Evolutionary conservation across 2,113 vertebrate genomes (phyloP), one percentile per base, ranked within the genome.

Genomic region (Hirundichthys speculiger): DNA sequence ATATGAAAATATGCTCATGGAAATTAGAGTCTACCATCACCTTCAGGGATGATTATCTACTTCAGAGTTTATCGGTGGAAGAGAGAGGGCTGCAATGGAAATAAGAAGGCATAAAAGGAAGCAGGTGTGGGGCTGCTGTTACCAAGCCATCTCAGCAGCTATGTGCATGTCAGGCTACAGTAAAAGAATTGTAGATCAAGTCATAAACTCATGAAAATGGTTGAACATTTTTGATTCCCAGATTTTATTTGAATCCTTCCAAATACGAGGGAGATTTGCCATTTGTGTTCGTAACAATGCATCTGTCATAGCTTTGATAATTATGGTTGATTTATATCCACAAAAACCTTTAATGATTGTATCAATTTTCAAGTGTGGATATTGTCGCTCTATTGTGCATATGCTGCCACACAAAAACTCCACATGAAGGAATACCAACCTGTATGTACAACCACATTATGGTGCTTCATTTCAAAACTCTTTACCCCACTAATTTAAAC

Each of bases 1-100:
- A 84, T 83, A 85, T 86, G 64, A 88, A 86, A 83, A 90, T 77
- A 80, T 66, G 79, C 77, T 66, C 53, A 68, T 53, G 14, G 71
- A 80, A 87, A 87, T 86, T 76, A 86, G 73, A 79, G 74, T 69
- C 70, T 83, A 77, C 80, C 66, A 77, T 77, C 80, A 84, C 83
- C 83, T 82, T 74, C 63, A 56, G 75, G 69, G 55, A 73, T 56
- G 65, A 87, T 85, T 85, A 86, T 80, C 78, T 77, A 85, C 68
- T 88, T 84, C 73, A 64, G 73, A 78, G 58, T 45, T 21, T 66
- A 52, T 38, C 22, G 12, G 55, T 51, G 64, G 68, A 78, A 71
- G 58, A 11, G 40, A 73, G 68, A 72, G 67, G 64, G 58, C 48
- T 19, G 55, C 46, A 20, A 48, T 59, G 45, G 63, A 79, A 84